Evolutionary conservation across 2,888 invertebrate genomes (phyloP).

Genomic region (Drosophila prostipennis): DNA sequence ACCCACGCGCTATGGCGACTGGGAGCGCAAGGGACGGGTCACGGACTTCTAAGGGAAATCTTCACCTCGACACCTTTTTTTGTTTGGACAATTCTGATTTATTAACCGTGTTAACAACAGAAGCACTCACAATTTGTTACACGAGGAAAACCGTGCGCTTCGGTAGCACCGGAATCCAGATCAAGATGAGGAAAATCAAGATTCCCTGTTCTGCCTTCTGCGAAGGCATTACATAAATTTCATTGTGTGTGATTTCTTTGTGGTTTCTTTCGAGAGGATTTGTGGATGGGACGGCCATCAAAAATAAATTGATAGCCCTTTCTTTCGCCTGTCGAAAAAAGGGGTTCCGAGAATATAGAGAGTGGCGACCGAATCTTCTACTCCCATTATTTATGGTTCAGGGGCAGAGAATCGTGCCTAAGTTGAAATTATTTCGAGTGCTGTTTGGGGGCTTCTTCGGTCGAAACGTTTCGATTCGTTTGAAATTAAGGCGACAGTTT

Average conservation of each 20-base stretch:
- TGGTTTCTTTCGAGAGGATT: slow-evolving; percentile 58
- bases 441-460: slow-evolving; percentile 9
- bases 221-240: slow-evolving; percentile 76
- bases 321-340: slow-evolving; percentile 28
- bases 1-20: slow-evolving; percentile 99
- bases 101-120: slow-evolving; percentile 60
- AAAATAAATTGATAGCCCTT: slow-evolving; percentile 52
- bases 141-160: slow-evolving; percentile 29
- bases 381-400: slow-evolving; percentile 71
- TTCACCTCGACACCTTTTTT: slow-evolving; percentile 20
- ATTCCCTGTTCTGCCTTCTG: slow-evolving; percentile 49
- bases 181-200: slow-evolving; percentile 30
- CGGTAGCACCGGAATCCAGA: slow-evolving; percentile 61
- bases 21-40: slow-evolving; percentile 98
- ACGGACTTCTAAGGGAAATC: slow-evolving; percentile 91
- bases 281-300: slow-evolving; percentile 56
- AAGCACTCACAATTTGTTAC: slow-evolving; percentile 65
- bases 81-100: slow-evolving; percentile 58
- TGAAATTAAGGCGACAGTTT: slow-evolving; percentile 73
- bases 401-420: slow-evolving; percentile 70
- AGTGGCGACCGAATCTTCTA: slow-evolving; percentile 11
- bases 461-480: slow-evolving; percentile 61
- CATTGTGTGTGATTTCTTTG: slow-evolving; percentile 64
- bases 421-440: slow-evolving; percentile 61
- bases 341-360: slow-evolving; percentile 71